Percentiles rank a stretch among this genome's conserved stretches.
Conservation (phyloP, 2,888 invertebrate genomes). For the Lymantria monacha region DNA sequence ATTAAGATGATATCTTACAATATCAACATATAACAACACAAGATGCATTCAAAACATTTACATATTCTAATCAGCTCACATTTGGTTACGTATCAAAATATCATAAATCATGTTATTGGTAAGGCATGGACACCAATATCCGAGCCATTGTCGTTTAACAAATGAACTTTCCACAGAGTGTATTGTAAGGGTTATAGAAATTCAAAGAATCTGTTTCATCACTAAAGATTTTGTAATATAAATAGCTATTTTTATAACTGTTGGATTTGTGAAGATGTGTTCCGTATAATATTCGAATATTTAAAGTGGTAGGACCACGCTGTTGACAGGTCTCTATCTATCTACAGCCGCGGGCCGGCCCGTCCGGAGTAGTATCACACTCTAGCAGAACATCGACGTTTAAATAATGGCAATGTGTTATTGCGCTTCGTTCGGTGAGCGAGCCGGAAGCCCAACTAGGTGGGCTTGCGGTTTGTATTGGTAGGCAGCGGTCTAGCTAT, state of each 20-base stretch:
- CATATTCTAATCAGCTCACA: background rate
- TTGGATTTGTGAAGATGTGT: background rate
- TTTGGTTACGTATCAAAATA: constrained; percentile 4
- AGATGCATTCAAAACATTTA: background rate
- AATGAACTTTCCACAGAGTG: constrained; percentile 26
- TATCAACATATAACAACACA: no score
- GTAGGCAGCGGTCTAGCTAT: no score
- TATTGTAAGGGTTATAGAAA: constrained; percentile 23
- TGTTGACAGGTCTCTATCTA: no score
- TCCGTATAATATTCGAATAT: constrained; percentile 2
- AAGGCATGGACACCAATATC: constrained; percentile 16
- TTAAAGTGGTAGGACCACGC: no score
- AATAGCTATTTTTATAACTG: background rate
- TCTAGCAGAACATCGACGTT: no score
- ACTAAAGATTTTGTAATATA: constrained; percentile 15
- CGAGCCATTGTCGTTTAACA: constrained; percentile 32
- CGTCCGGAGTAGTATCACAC: no score
- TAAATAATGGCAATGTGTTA: no score
- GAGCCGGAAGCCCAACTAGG: no score
- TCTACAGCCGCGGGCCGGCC: no score
- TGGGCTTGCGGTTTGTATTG: no score
- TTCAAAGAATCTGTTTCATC: constrained; percentile 28
- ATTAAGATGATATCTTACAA: no score
- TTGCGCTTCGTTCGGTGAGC: no score
- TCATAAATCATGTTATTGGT: constrained; percentile 25